Conservation (phyloP, 2,113 vertebrate genomes). For the Climacteris rufus region DNA sequence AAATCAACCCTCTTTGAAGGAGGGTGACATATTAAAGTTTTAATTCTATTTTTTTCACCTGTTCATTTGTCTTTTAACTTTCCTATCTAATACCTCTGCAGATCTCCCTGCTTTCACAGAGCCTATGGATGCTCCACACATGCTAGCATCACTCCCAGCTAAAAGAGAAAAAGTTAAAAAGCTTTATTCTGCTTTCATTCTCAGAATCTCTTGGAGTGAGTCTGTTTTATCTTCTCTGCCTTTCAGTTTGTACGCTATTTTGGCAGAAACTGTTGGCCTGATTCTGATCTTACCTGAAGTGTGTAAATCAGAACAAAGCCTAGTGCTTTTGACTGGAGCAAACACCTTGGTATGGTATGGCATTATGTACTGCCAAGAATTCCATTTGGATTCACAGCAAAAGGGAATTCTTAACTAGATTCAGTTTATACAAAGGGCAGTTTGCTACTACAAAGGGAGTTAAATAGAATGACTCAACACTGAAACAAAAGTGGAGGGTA, state of each 20-base stretch:
- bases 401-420: constrained; percentile 49
- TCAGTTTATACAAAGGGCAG: constrained; percentile 18
- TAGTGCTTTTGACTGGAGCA: constrained; percentile 18
- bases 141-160: neutral
- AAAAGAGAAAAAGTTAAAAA: constrained; percentile 15
- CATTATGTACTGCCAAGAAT: constrained; percentile 14
- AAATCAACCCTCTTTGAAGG: neutral
- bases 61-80: neutral
- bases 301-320: constrained; percentile 44
- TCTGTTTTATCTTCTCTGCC: constrained; percentile 42
- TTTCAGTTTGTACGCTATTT: constrained; percentile 39
- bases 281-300: constrained; percentile 43
- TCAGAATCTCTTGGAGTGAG: constrained; percentile 11
- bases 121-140: neutral
- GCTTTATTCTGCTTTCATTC: constrained; percentile 16
- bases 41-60: neutral
- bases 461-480: constrained; percentile 15
- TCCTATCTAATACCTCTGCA: neutral
- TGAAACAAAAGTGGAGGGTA: neutral
- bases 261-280: constrained; percentile 32
- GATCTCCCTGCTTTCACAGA: neutral
- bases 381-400: neutral
- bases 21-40: neutral
- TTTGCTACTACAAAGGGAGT: constrained; percentile 25
- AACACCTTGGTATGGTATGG: neutral